Base-by-base conservation (phyloP, 2,113 vertebrate species). In the Lycocorax pyrrhopterus region DNA sequence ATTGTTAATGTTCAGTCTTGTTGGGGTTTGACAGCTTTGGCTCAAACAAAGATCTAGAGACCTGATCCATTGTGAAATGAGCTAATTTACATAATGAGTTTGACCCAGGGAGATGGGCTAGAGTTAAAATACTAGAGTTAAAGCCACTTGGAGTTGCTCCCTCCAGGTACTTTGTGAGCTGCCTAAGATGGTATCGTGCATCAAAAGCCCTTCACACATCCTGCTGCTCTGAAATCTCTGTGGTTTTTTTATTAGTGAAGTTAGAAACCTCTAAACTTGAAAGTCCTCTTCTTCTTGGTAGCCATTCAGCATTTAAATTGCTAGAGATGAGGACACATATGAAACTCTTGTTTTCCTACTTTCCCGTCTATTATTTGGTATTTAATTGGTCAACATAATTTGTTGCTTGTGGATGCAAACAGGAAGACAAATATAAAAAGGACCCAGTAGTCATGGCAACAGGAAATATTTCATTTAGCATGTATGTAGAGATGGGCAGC, bases 181-280 rank as follows among this genome's bases (percentile, higher is more conserved):
- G 47, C 47, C 64, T 85, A 23, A 81, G 71, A 56, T 23, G 13
- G 13, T 26, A 67, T 68, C 19, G 1, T 52, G 49, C 49, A 94
- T 92, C 83, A 93, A 68, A 96, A 82, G 3, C 47, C 15, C 53
- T 79, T 22, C 18, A 83, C 8, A 23, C 33, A 46, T 88, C 43
- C 49, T n/a, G 30, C 78, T 84, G 49, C 55, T 79, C 60, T 49
- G 56, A 95, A 90, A 76, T 93, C 26, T 74, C 59, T 35, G 30
- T 67, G 35, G n/a, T 44, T 88, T 80, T 89, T 96, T 68, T 55
- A 72, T 67, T 86, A 90, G 26, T 73, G 91, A 53, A 62, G 63
- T 80, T 91, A 84, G 64, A 91, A 96, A 91, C 17, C 35, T 96
- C 55, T 88, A 85, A 69, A 94, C 41, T 82, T 85, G 53, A 84